A percentile compares a stretch with the other conserved stretches of the same genome.
Evolutionary conservation across 2,113 vertebrate species (phyloP).

Genomic region (Artemisiospiza belli): DNA sequence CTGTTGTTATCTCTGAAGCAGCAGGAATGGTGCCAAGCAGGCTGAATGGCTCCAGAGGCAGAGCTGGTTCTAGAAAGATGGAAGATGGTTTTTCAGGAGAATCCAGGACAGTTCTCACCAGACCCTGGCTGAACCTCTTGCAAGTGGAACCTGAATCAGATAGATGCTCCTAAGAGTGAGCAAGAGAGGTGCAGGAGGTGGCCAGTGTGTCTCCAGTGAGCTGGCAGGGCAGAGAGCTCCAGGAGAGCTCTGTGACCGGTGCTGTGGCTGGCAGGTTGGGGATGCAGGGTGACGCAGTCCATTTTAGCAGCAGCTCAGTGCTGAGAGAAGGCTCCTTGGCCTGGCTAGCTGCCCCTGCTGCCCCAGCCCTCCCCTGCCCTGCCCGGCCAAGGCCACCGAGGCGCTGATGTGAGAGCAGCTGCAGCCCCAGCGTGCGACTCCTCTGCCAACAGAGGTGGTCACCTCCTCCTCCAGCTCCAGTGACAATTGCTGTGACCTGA

Average conservation of each 20-base stretch:
- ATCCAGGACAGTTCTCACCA: neutral
- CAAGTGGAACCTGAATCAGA: neutral
- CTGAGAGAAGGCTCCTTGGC: neutral
- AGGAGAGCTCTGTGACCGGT: neutral
- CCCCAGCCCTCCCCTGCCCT: too few species aligned
- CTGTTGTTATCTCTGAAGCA: constrained; percentile 24
- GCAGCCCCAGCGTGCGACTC: too few species aligned
- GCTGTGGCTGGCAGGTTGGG: fast-evolving
- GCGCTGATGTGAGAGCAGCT: too few species aligned
- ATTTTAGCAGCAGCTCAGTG: neutral
- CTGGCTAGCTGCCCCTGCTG: neutral
- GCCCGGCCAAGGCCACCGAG: too few species aligned
- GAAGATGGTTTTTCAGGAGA: neutral
- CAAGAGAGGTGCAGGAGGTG: neutral
- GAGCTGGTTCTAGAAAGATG: neutral
- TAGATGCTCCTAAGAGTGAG: neutral
- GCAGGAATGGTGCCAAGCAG: neutral
- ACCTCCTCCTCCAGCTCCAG: neutral
- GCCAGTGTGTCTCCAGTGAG: neutral
- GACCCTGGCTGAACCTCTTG: neutral
- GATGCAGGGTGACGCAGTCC: fast-evolving
- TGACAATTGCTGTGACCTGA: neutral
- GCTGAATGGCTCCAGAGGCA: constrained; percentile 2
- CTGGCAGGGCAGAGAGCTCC: neutral
- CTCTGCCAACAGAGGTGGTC: neutral